phyloP scores from a whole-genome alignment of 2,113 vertebrate genomes.

The Actinemys pallida region DNA sequence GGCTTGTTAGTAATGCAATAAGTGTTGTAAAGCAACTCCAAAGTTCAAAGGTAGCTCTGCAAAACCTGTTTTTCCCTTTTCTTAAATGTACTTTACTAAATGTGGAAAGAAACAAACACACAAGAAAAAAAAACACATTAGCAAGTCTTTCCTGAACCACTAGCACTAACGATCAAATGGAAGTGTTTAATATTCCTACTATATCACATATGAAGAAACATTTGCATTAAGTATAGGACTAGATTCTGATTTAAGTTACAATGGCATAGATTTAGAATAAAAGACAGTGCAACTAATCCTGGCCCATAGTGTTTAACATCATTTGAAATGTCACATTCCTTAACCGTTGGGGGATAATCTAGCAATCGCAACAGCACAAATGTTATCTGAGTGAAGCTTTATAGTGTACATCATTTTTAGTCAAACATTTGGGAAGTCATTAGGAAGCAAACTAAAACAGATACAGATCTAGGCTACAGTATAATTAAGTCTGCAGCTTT shows the following conservation, averaged over 20 bases:
- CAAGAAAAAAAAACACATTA: neutral
- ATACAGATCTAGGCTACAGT: neutral
- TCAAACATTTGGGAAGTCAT: slow-evolving; percentile 18
- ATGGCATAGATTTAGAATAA: slow-evolving; percentile 1
- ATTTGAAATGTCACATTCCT: slow-evolving; percentile 4
- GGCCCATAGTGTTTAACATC: neutral
- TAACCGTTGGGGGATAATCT: neutral
- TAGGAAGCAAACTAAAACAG: slow-evolving; percentile 31
- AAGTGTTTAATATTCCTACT: neutral
- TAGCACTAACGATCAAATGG: neutral
- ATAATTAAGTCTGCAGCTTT: slow-evolving; percentile 42
- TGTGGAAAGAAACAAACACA: slow-evolving; percentile 48
- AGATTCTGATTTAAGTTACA: slow-evolving; percentile 7
- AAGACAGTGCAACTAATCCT: neutral
- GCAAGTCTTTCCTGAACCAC: neutral
- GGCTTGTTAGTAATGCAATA: slow-evolving; percentile 76
- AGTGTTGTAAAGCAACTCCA: slow-evolving; percentile 65
- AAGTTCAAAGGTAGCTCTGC: slow-evolving; percentile 75
- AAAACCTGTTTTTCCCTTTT: slow-evolving; percentile 71
- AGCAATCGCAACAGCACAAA: neutral
- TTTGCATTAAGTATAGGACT: neutral
- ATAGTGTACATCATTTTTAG: neutral
- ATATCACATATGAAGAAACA: neutral
- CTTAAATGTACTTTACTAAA: slow-evolving; percentile 37
- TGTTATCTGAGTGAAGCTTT: slow-evolving; percentile 11